phyloP scores from a whole-genome alignment of 2,113 vertebrate species.

The Solenodon paradoxus region DNA sequence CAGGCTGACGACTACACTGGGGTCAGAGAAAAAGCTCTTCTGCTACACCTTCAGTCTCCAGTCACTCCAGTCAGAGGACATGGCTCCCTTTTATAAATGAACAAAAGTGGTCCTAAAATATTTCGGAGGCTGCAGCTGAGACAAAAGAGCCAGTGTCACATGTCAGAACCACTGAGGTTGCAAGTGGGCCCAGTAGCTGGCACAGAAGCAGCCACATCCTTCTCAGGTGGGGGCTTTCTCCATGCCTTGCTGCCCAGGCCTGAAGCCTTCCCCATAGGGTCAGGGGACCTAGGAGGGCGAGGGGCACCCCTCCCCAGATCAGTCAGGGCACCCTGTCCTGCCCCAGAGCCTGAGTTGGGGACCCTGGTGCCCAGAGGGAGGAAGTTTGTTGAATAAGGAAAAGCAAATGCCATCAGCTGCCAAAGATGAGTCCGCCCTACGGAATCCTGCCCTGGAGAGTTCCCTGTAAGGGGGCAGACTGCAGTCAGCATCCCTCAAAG shows the following conservation, averaged over 20 bases:
- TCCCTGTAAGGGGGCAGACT: not conserved
- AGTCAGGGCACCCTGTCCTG: not conserved
- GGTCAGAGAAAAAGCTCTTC: too few relatives aligned
- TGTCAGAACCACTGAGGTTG: not conserved
- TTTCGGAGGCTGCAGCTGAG: not conserved
- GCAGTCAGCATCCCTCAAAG: not conserved
- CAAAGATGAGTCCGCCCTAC: not conserved
- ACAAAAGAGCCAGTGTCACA: not conserved
- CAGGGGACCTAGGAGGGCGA: too few relatives aligned
- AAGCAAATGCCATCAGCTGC: not conserved
- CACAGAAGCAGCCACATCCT: too few relatives aligned
- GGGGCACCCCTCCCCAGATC: not conserved
- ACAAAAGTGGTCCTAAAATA: not conserved
- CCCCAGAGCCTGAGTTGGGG: not conserved
- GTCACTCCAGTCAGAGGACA: not conserved
- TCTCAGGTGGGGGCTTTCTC: too few relatives aligned
- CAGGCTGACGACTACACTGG: too few relatives aligned
- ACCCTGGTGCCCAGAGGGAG: not conserved
- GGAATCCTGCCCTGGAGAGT: not conserved
- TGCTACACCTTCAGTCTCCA: not conserved
- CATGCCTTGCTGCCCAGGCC: too few relatives aligned
- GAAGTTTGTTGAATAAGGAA: not conserved
- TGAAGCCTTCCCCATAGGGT: not conserved
- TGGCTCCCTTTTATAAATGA: not conserved
- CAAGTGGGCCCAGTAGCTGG: not conserved